Evolutionary conservation across 2,888 invertebrate species (phyloP), one percentile per base, ranked within the genome.

Genomic region (Nezara viridula): DNA sequence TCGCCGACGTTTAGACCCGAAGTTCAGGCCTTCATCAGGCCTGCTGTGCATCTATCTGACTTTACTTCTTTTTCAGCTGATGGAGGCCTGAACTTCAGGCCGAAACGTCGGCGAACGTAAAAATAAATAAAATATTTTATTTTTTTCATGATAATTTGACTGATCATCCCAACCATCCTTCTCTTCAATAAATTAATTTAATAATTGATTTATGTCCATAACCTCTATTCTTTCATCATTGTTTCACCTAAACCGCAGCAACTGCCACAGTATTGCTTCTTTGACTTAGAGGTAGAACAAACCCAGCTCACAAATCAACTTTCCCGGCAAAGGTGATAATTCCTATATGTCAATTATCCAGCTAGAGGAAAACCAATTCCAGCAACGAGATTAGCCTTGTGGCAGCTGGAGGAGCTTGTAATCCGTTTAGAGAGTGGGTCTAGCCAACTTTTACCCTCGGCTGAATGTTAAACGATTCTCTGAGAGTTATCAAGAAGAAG

Each of bases 381-480:
- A 44, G 44, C 40, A 81, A 81, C 44, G 10, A 81, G 12, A 81
- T 81, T 44, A 40, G 81, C n/a, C 40, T 3, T 10, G 44, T 44
- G 81, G 81, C 44, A 81, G 44, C 12, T n/a, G 81, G 81, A 81
- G 44, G 81, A 81, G 44, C 44, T n/a, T n/a, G 6, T 81, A 81
- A 81, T 81, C 81, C 81, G 81, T n/a, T 81, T 81, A 81, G 81
- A 10, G 40, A 40, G 10, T 44, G 44, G 73, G 73, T 32, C 44
- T 81, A 44, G 40, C 44, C 81, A 81, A 81, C 81, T 81, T 81
- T 81, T 44, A 81, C 81, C 7, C 81, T 81, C 81, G 24, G 81
- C 44, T 81, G 81, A 81, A 81, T 81, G 81, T 44, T 81, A 81
- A 81, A 44, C 81, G 81, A 44, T 66, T 66, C 66, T 19, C 66